These are phyloP conservation scores for Salmo trutta DNA, from an alignment of 2,797 vertebrate species.

Conservation along the genomic window DNA sequence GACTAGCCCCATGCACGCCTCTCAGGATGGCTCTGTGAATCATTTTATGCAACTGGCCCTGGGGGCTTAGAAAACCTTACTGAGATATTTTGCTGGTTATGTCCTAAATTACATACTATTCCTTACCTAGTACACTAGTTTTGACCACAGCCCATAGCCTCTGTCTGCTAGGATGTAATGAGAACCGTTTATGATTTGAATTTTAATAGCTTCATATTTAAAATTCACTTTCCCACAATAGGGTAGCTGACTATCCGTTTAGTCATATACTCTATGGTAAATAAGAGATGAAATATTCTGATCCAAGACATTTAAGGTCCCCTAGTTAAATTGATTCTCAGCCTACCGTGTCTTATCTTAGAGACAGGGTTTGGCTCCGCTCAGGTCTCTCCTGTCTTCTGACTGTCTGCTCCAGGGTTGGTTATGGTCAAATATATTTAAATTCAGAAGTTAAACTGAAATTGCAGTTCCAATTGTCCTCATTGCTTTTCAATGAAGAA, in stretches of 20 bases:
- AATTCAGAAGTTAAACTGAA: neutral
- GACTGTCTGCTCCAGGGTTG: constrained; percentile 11
- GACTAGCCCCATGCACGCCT: neutral
- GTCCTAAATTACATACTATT: no score
- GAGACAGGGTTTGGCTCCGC: neutral
- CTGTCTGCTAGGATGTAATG: constrained; percentile 22
- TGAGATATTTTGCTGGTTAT: neutral
- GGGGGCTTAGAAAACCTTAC: constrained; percentile 10
- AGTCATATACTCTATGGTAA: constrained; percentile 18
- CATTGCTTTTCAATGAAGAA: neutral
- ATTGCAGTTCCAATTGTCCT: neutral
- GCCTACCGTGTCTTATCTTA: neutral
- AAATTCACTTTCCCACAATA: constrained; percentile 10
- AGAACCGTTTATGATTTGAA: constrained; percentile 31
- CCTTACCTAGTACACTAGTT: no score
- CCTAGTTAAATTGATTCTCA: neutral
- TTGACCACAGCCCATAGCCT: neutral
- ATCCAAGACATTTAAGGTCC: neutral
- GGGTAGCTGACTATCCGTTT: constrained; percentile 12
- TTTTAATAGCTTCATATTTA: constrained; percentile 25
- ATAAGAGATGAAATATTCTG: constrained; percentile 12
- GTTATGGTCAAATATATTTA: neutral
- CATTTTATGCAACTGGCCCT: constrained; percentile 2
- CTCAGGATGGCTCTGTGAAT: neutral
- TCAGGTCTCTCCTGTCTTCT: constrained; percentile 10